Percentiles rank a stretch among this genome's conserved stretches.
phyloP scores from a whole-genome alignment of 2,888 invertebrate genomes.

The Ichneumoninae sp. region DNA sequence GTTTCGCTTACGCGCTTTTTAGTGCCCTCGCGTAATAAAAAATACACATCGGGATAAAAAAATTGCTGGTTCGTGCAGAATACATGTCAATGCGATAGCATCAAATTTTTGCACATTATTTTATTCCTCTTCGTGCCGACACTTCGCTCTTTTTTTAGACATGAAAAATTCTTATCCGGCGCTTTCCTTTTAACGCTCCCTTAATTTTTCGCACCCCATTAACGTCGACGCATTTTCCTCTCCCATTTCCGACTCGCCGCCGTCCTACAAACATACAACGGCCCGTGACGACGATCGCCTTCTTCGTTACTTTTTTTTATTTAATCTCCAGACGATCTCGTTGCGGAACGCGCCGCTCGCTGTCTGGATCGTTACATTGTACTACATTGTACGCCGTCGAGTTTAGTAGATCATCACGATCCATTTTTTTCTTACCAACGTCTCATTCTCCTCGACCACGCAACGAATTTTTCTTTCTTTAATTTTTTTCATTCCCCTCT shows the following conservation, averaged over 20 bases:
- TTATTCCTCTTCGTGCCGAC: too few relatives aligned
- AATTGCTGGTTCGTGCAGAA: too few relatives aligned
- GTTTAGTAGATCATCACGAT: conserved; percentile 47
- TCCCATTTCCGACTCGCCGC: conserved; percentile 1
- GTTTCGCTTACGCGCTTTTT: too few relatives aligned
- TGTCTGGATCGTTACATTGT: conserved; percentile 45
- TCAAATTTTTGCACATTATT: too few relatives aligned
- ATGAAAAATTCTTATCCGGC: background rate
- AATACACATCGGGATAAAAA: too few relatives aligned
- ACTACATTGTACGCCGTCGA: conserved; percentile 35
- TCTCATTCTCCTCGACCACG: conserved; percentile 10
- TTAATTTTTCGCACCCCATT: conserved; percentile 29
- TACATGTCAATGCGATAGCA: too few relatives aligned
- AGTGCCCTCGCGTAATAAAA: too few relatives aligned
- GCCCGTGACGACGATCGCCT: conserved; percentile 29
- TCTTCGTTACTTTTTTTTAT: conserved; percentile 10
- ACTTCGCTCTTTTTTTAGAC: background rate
- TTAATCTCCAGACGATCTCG: conserved; percentile 40
- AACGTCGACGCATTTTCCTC: background rate
- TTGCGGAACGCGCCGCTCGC: conserved; percentile 31
- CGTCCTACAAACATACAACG: background rate
- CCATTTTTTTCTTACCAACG: conserved; percentile 19
- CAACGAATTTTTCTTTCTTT: conserved; percentile 10
- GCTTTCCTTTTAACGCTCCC: conserved; percentile 5
- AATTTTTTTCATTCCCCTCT: background rate